phyloP scores from a whole-genome alignment of 2,888 invertebrate genomes.

The Ametastegia equiseti region DNA sequence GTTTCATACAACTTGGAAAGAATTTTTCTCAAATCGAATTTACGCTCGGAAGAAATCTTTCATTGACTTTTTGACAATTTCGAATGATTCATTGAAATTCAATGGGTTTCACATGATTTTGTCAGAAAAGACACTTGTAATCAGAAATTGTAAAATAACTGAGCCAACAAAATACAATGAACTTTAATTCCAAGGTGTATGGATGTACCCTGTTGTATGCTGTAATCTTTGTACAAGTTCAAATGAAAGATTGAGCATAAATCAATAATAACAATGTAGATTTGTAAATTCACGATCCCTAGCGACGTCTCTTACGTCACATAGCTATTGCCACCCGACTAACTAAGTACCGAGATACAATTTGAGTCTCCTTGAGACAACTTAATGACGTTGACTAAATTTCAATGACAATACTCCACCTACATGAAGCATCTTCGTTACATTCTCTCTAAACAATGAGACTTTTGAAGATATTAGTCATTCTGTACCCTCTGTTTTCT shows the following conservation, averaged over 20 bases:
- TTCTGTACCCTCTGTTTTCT: background rate
- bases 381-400: conserved; percentile 35
- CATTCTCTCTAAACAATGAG: background rate
- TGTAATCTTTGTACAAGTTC: too few relatives aligned
- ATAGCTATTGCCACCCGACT: background rate
- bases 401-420: conserved; percentile 8
- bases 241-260: background rate
- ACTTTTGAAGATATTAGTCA: background rate
- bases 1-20: too few relatives aligned
- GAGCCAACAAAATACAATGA: too few relatives aligned
- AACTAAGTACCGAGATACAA: background rate
- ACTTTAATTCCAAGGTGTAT: too few relatives aligned
- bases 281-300: background rate
- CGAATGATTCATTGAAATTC: too few relatives aligned
- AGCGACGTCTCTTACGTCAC: background rate
- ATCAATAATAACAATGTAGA: background rate
- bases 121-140: too few relatives aligned
- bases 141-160: too few relatives aligned
- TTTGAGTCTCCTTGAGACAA: background rate
- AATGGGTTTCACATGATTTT: too few relatives aligned
- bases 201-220: too few relatives aligned
- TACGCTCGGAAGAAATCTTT: too few relatives aligned
- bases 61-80: too few relatives aligned
- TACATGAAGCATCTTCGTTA: background rate
- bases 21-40: too few relatives aligned